Conservation (phyloP, 30 jellyfish, hydroid and myxozoan species). For the Turritopsis dohrnii region DNA sequence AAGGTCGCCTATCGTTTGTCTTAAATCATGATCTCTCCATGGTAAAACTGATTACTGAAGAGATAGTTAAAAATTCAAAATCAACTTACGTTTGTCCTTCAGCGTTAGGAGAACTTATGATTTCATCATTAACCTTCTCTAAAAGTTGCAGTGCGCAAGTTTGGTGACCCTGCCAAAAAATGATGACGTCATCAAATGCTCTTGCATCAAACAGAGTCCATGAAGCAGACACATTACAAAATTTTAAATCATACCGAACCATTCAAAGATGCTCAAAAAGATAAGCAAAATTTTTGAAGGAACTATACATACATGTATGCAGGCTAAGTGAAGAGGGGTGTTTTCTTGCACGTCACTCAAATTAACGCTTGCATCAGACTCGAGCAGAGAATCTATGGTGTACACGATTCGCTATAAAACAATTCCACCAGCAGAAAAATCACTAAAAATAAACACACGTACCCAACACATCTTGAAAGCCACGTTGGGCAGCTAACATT, state of each 20-base stretch:
- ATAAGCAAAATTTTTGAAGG: neutral
- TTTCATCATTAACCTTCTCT: slow-evolving; percentile 47
- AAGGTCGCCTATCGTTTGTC: neutral
- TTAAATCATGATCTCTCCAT: neutral
- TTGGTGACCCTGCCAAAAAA: slow-evolving; percentile 49
- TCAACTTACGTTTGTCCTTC: slow-evolving; percentile 54
- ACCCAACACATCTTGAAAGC: slow-evolving; percentile 66
- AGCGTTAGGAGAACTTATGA: slow-evolving; percentile 46
- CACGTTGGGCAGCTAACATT: slow-evolving; percentile 75
- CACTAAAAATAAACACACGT: neutral
- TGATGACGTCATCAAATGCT: neutral
- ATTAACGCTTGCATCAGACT: slow-evolving; percentile 55
- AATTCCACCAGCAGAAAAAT: too few relatives aligned
- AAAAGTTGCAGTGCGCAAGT: slow-evolving; percentile 65
- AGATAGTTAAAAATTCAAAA: too few relatives aligned
- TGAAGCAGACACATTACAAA: too few relatives aligned
- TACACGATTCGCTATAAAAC: too few relatives aligned
- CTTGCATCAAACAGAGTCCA: too few relatives aligned
- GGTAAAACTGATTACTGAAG: neutral
- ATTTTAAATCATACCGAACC: too few relatives aligned
- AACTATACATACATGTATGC: slow-evolving; percentile 49
- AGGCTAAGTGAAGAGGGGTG: slow-evolving; percentile 73
- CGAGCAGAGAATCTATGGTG: slow-evolving; percentile 43
- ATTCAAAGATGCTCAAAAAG: neutral
- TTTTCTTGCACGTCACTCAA: slow-evolving; percentile 38